These are phyloP conservation scores for Dermochelys coriacea DNA, from an alignment of 2,797 vertebrate species.

Conservation along the genomic window DNA sequence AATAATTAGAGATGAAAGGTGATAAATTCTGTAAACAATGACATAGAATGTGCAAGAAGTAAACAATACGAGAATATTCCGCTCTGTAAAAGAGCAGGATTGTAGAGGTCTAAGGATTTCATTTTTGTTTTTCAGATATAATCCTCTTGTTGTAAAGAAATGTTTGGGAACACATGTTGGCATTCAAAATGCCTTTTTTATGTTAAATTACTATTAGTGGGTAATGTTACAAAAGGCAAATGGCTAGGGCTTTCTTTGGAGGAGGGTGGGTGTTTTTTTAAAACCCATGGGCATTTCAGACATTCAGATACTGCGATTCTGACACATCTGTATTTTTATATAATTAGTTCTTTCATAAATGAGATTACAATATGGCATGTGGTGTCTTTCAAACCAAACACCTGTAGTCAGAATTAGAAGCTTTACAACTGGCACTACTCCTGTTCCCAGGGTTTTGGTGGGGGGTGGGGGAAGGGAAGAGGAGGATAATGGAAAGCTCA, in stretches of 20 bases:
- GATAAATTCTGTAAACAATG: background rate
- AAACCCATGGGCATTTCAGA: constrained; percentile 61
- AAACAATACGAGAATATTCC: background rate
- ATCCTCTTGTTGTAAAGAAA: constrained; percentile 31
- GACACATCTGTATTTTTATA: constrained; percentile 81
- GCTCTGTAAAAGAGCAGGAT: background rate
- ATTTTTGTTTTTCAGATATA: constrained; percentile 37
- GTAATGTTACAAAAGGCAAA: constrained; percentile 47
- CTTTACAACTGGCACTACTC: constrained; percentile 21
- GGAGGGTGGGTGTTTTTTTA: background rate
- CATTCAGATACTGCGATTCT: constrained; percentile 76
- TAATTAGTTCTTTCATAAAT: constrained; percentile 80
- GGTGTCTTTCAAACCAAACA: constrained; percentile 73
- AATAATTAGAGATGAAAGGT: background rate
- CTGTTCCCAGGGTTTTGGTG: constrained; percentile 39
- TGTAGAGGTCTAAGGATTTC: constrained; percentile 5
- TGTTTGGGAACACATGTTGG: constrained; percentile 43
- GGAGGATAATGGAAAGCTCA: constrained; percentile 26
- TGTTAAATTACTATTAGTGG: constrained; percentile 65
- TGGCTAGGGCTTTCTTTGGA: background rate
- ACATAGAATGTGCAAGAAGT: background rate
- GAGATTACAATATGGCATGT: constrained; percentile 70
- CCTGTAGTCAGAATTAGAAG: constrained; percentile 75
- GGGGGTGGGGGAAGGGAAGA: background rate
- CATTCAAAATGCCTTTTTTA: background rate